Evolutionary conservation across 1,140 invertebrate species (phyloP).

Genomic region (Drepana arcuata): DNA sequence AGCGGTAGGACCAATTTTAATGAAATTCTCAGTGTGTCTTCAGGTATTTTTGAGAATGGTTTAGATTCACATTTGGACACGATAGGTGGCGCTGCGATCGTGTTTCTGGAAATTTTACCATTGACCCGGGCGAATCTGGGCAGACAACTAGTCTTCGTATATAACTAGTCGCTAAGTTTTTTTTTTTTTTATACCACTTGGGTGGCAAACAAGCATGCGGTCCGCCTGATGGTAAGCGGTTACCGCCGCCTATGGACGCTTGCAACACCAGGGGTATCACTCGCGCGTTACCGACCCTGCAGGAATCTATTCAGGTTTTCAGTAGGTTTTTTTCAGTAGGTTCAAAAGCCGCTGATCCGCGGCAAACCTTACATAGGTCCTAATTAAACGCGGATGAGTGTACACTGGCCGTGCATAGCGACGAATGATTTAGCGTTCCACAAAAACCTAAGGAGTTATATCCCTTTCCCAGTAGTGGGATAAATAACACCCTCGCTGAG

Average conservation of each 20-base stretch:
- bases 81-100: no score
- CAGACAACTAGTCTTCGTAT: neutral
- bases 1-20: neutral
- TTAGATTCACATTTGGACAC: neutral
- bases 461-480: conserved; percentile 28
- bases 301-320: neutral
- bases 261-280: no score
- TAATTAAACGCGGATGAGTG: conserved; percentile 50
- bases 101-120: neutral
- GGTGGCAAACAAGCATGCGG: neutral
- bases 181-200: neutral
- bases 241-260: no score
- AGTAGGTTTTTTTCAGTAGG: neutral
- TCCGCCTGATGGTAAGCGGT: neutral
- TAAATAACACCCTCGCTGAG: no score
- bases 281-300: neutral
- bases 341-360: neutral
- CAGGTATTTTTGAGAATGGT: neutral
- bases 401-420: conserved; percentile 31
- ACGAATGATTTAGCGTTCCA: conserved; percentile 54
- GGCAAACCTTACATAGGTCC: no score
- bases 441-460: conserved; percentile 53
- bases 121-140: neutral
- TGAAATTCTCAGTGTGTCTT: neutral
- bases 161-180: neutral